Base-by-base conservation (phyloP, 2,888 invertebrate genomes). In the Chrysina gloriosa region DNA sequence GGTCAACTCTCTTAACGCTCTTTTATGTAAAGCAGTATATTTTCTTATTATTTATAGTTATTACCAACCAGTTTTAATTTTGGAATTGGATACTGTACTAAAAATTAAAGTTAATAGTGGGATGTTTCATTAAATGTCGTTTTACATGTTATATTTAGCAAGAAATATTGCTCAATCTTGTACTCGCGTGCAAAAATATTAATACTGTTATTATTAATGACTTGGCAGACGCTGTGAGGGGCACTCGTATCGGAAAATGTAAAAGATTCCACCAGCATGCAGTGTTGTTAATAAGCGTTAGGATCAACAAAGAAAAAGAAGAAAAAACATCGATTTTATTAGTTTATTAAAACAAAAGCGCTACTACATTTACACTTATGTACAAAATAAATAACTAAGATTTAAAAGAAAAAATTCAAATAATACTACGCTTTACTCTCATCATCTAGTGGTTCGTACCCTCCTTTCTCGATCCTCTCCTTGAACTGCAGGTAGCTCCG, bases 401-500 rank as follows among this genome's bases (percentile, higher is more conserved):
- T 42, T 42, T 29, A 63, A 50, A 63, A 69, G n/a, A 50, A 61
- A 69, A 58, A 56, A 42, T 23, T 64, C 61, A 67, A 63, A 68
- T 52, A 56, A n/a, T 72, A 29, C 16, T 58, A 27, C 36, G 42
- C 36, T 7, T 45, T 72, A 77, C 85, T 77, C 71, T 78, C 77
- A 72, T 86, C 84, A 81, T 87, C 86, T 73, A 92, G 84, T 47
- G 95, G 94, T 82, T 95, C 95, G 84, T 89, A 94, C 83, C 95
- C 96, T 77, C 92, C 90, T 78, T 90, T 89, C 78, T 94, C 92
- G 82, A 97, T 90, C 86, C 91, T 92, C 77, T 92, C 91, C 85
- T 96, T 95, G 83, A 93, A 97, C 78, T 92, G 88, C 78, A 95
- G 87, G 83, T 94, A 97, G 76, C 92, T 92, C 78, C 95, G 86